Base-by-base conservation (phyloP, 2,113 vertebrate species). In the Mungos mungo region DNA sequence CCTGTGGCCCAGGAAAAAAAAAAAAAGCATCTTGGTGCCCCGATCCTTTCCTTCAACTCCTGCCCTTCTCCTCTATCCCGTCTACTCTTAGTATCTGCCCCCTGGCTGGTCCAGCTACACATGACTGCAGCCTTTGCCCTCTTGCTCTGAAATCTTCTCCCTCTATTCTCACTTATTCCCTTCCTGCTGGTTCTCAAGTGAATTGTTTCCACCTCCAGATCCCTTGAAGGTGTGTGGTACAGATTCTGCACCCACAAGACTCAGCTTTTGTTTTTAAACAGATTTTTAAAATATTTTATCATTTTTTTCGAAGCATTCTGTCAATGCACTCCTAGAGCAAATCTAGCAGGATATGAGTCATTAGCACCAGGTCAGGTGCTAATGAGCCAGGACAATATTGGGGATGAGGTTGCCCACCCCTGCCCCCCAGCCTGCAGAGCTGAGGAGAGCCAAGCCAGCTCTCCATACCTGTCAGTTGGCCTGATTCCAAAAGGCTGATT, bases 251-350 rank as follows among this genome's bases (percentile, higher is more conserved):
- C n/a, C 88, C 95, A 80, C n/a, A 66, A 38, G 15, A 50, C 29
- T 82, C 31, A 68, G 69, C 35, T 72, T 91, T 80, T 47, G 31
- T 80, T 68, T 91, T n/a, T 38, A 52, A 76, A 66, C 0, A 65
- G 25, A 38, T 77, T 33, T 18, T 77, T 86, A 45, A 74, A 68
- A 5, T 8, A 85, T 81, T 68, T 80, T 80, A 27, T 69, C 11
- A 83, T 79, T 96, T 87, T 50, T 50, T 90, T 47, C 35, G 10
- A 68, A 84, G 5, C 11, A 41, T 60, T 95, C 71, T 71, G 47
- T 68, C 52, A 86, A 86, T 31, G 16, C 45, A 74, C 60, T 88
- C 60, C 74, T 79, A 83, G 63, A 83, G 57, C 76, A 45, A 82
- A 92, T 82, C 16, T 15, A 65, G 11, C 33, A 95, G 29, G 76